Evolutionary conservation across 1,140 invertebrate species (phyloP), one percentile per base, ranked within the genome.

Genomic region (Sminthurides bifidus): DNA sequence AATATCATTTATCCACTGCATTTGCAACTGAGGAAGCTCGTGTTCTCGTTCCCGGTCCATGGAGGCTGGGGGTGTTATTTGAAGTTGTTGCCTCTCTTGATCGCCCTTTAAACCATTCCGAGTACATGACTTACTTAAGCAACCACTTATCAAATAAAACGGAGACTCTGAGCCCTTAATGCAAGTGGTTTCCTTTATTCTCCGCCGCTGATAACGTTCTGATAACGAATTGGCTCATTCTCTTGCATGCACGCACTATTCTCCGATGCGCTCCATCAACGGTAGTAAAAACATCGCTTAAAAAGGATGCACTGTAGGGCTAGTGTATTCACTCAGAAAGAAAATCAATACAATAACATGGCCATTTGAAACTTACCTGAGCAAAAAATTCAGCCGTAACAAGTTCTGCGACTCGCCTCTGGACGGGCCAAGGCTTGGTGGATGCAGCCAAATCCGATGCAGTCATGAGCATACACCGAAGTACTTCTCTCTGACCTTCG

Each of bases 381-480:
- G 61, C 65, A n/a, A 73, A 65, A 54, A 73, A 73, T 60, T 73
- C 72, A n/a, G 66, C 66, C 1, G 71, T 70, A 2, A 73, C 71
- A 4, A 73, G 66, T 26, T 67, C 66, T 12, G 71, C 71, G 21
- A 66, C 66, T 54, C 56, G 54, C 37, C 56, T 56, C 46, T 67
- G 66, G 33, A 67, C 66, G 41, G 44, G 12, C 66, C 66, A 67
- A 15, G 63, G 63, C 53, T 67, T 67, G 3, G 66, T 67, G 21
- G 63, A 65, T 12, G 66, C 65, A 15, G 64, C 68, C 12, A 76
- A 67, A 65, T 76, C 74, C 58, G 72, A 74, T 1, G 73, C 74
- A 35, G 74, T 76, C 74, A 76, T 76, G 64, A 76, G 66, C 71
- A 75, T 75, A 15, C 68, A 68, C 45, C 73, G 73, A 14, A 66